Conservation (phyloP, 2,113 vertebrate genomes). For the Eublepharis macularius region DNA sequence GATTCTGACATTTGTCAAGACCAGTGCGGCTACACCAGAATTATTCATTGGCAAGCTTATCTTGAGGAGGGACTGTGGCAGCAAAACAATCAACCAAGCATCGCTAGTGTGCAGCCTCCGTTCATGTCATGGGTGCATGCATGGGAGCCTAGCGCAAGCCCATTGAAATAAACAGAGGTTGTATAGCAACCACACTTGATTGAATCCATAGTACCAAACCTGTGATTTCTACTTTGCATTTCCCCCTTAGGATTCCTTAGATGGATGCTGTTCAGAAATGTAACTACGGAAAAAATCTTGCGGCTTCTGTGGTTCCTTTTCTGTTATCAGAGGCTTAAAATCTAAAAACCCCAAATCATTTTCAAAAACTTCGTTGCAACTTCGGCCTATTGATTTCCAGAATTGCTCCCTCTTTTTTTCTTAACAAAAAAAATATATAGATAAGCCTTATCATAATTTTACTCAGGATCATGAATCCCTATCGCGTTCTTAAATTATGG, state of each 20-base stretch:
- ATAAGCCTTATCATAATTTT: constrained; percentile 12
- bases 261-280: not conserved
- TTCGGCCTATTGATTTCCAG: not conserved
- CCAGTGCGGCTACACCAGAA: not conserved
- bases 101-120: not conserved
- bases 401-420: not conserved
- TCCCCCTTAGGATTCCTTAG: too few relatives aligned
- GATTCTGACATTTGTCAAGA: not conserved
- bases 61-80: not conserved
- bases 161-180: not conserved
- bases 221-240: not conserved
- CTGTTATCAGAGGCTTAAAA: not conserved
- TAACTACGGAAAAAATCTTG: not conserved
- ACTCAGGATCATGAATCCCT: not conserved
- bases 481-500: not conserved
- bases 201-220: not conserved
- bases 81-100: not conserved
- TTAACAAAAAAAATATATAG: constrained; percentile 4
- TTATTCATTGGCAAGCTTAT: not conserved
- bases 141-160: not conserved
- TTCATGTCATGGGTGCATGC: not conserved
- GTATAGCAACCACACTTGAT: not conserved
- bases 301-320: not conserved
- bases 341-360: not conserved
- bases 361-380: not conserved